phyloP scores from a whole-genome alignment of 2,797 vertebrate species.

The Pseudochirops cupreus region DNA sequence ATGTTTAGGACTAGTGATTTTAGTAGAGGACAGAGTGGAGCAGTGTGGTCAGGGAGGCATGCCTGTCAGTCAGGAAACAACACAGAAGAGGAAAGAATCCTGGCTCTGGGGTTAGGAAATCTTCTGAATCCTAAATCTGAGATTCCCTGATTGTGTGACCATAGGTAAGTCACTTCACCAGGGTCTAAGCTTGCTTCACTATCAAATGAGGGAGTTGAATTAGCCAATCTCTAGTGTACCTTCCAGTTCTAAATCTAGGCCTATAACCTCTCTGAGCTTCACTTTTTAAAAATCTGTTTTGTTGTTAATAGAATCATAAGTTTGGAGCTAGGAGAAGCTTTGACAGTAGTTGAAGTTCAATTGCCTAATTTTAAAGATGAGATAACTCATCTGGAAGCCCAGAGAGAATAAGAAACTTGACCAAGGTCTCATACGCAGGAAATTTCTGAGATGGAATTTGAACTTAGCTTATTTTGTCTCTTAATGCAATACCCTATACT shows the following conservation, averaged over 20 bases:
- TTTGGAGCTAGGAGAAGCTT: background rate
- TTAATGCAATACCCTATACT: background rate
- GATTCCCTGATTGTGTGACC: background rate
- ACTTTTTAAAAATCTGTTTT: background rate
- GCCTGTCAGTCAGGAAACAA: background rate
- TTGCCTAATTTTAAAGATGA: background rate
- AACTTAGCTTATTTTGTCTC: background rate
- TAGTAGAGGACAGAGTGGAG: background rate
- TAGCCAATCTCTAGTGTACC: background rate
- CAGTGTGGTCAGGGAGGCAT: background rate
- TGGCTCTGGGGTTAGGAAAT: background rate
- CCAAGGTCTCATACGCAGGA: background rate
- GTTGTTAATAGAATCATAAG: background rate
- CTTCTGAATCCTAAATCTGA: background rate
- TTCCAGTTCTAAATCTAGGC: background rate
- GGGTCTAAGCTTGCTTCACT: background rate
- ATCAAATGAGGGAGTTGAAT: background rate
- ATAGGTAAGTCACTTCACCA: background rate
- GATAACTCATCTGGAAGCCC: background rate
- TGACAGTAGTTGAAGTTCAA: background rate
- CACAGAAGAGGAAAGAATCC: background rate
- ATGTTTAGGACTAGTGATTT: background rate
- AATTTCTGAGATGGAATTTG: background rate
- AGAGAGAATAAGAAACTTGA: background rate
- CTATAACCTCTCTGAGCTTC: background rate